Base-by-base conservation (phyloP, 1,140 invertebrate genomes). In the Drosophila cardini region DNA sequence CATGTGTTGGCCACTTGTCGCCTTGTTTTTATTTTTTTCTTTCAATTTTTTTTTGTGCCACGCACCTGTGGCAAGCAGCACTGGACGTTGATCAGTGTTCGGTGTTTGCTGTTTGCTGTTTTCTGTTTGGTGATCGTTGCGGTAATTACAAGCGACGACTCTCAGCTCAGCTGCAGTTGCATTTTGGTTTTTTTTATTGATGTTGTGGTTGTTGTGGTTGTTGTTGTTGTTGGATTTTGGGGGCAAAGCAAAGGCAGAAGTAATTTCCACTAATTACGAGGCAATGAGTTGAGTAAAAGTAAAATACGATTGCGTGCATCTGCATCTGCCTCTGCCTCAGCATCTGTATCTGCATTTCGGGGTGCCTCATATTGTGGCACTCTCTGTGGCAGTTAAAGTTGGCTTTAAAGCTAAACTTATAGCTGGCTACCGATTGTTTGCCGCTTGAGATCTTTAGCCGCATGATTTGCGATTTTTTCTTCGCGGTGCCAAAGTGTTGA, bases 231-330 rank as follows among this genome's bases (percentile, higher is more conserved):
- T 38, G 50, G 52, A 69, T 85, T 83, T 81, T 68, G 79, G 36
- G 58, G 76, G 58, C 21, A 26, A 64, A 76, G 61, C 74, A n/a
- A n/a, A n/a, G 63, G 65, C 52, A 68, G 75, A 84, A 82, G 83
- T 87, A 84, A 89, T 87, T 84, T 84, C 80, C 84, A 87, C 83
- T 87, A 87, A 87, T 87, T 87, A 87, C 83, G 80, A 79, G 80
- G 84, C 83, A 87, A 87, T 87, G 83, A 87, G 80, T 89, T 77
- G 75, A 55, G 82, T 75, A 85, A 85, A 85, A 85, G 61, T 67
- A 62, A 63, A 58, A 61, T 61, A 55, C 67, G 46, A 53, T 75
- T 70, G 64, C 56, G 18, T 69, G 64, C 57, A 62, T 55, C 50
- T 74, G 65, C 50, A 61, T 26, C 21, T 55, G n/a, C n/a, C n/a